These are phyloP conservation scores for Marmota flaviventris DNA, from an alignment of 2,113 vertebrate genomes.

Conservation along the genomic window DNA sequence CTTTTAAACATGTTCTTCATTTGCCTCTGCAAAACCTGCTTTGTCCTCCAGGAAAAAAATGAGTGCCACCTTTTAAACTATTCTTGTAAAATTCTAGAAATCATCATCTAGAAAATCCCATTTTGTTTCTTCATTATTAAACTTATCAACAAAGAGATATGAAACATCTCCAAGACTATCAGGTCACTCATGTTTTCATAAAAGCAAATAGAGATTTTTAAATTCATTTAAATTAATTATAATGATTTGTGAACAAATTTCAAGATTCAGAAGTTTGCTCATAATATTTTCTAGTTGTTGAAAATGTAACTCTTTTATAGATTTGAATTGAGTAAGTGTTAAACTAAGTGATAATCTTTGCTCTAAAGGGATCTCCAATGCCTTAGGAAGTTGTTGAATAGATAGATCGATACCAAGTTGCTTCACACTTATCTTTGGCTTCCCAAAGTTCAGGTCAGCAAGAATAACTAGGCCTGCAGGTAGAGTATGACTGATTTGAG, in stretches of 20 bases:
- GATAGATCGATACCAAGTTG: neutral
- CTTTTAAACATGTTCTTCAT: neutral
- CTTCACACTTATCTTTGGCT: neutral
- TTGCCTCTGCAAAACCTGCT: neutral
- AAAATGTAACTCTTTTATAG: neutral
- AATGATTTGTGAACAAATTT: neutral
- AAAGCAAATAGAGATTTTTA: neutral
- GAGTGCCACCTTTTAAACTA: slow-evolving; percentile 1
- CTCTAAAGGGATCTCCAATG: neutral
- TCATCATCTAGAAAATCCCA: neutral
- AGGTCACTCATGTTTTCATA: neutral
- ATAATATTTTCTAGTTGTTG: neutral
- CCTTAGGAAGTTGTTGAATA: neutral
- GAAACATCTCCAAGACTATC: neutral
- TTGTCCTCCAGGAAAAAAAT: neutral
- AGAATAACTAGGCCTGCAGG: neutral
- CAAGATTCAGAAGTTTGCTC: neutral
- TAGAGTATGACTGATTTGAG: neutral
- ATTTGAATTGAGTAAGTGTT: neutral
- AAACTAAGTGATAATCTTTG: neutral
- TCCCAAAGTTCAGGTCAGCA: neutral
- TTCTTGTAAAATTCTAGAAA: slow-evolving; percentile 11
- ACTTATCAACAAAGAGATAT: neutral
- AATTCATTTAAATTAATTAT: slow-evolving; percentile 31
- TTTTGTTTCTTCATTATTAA: neutral